Conservation (phyloP, 2,888 invertebrate species). For the Metopia argyrocephala region DNA sequence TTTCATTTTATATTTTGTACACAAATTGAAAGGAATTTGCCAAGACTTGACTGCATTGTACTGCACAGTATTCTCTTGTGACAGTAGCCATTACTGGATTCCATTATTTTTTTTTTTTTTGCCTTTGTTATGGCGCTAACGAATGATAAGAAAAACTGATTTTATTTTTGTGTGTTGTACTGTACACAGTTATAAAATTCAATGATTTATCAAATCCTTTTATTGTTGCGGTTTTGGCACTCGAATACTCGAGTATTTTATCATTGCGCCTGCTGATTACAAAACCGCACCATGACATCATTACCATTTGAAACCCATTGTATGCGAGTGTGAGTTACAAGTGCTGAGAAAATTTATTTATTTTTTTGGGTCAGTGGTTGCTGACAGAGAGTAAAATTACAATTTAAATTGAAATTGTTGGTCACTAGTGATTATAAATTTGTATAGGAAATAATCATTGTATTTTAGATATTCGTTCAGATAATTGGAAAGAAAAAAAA, state of each 20-base stretch:
- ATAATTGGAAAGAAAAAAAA: background rate
- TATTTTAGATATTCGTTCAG: background rate
- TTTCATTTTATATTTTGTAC: background rate
- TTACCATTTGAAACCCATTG: constrained; percentile 24
- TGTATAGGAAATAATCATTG: background rate
- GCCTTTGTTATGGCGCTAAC: background rate
- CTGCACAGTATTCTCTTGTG: background rate
- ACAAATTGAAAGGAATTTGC: constrained; percentile 35
- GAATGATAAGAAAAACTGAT: background rate
- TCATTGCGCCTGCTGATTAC: constrained; percentile 55
- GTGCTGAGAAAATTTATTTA: constrained; percentile 39
- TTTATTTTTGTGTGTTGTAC: background rate
- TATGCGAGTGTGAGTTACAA: background rate
- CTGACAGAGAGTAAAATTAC: constrained; percentile 20
- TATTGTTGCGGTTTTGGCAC: constrained; percentile 57
- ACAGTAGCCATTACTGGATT: background rate
- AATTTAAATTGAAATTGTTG: constrained; percentile 42
- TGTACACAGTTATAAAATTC: constrained; percentile 35
- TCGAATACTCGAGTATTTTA: constrained; percentile 51
- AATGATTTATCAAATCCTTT: constrained; percentile 58
- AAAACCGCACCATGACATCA: constrained; percentile 55
- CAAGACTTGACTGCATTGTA: constrained; percentile 2
- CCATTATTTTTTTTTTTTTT: no score
- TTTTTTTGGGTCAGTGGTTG: constrained; percentile 52
- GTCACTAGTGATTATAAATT: constrained; percentile 41